Conservation (phyloP, 2,797 vertebrate genomes). For the Tenualosa ilisha region DNA sequence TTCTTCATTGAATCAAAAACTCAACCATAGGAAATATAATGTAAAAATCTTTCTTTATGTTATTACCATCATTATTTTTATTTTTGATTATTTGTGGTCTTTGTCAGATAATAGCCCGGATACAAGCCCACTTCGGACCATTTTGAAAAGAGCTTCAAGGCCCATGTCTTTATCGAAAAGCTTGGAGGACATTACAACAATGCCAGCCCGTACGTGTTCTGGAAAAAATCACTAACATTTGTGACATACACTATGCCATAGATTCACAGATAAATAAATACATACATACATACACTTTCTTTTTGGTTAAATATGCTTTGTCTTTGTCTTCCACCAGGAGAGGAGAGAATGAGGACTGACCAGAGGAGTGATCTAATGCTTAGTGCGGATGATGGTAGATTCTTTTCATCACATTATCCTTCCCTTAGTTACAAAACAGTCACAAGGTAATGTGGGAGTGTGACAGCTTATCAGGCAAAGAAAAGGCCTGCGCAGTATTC, state of each 20-base stretch:
- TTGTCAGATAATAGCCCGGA: slow-evolving; percentile 82
- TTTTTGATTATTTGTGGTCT: neutral
- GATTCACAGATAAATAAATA: neutral
- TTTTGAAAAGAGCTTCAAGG: slow-evolving; percentile 77
- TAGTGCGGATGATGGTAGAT: slow-evolving; percentile 83
- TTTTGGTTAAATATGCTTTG: neutral
- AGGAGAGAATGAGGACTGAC: slow-evolving; percentile 70
- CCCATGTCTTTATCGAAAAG: slow-evolving; percentile 84
- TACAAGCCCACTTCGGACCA: slow-evolving; percentile 70
- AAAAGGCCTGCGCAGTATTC: neutral
- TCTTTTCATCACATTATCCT: slow-evolving; percentile 52
- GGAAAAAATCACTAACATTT: neutral
- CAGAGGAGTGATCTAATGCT: slow-evolving; percentile 71
- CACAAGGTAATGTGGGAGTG: neutral
- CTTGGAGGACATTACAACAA: slow-evolving; percentile 84
- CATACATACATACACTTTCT: neutral
- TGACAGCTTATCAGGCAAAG: neutral
- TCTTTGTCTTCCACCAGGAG: slow-evolving; percentile 60
- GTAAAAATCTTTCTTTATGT: neutral
- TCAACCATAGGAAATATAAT: neutral
- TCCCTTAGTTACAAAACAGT: neutral
- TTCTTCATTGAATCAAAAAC: neutral
- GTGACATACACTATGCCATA: neutral
- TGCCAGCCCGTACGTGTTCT: slow-evolving; percentile 78
- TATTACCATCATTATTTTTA: neutral